phyloP scores from a whole-genome alignment of 2,888 invertebrate species.

The Eilema depressum region DNA sequence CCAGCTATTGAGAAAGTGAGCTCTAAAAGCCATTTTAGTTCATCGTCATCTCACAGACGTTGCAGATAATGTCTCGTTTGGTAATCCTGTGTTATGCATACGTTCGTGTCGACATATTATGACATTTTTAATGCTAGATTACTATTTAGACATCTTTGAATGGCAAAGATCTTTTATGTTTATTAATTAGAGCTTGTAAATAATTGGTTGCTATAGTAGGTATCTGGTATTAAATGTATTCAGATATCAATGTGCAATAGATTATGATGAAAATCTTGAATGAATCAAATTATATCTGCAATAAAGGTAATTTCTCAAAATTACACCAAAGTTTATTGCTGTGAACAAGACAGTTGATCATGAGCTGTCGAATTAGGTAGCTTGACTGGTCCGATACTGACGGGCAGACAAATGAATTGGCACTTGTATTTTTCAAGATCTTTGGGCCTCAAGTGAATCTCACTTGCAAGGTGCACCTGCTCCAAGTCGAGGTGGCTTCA shows the following conservation, averaged over 20 bases:
- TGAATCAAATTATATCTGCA: too few relatives aligned
- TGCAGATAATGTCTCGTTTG: constrained; percentile 36
- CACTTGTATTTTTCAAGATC: too few relatives aligned
- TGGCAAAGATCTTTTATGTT: background rate
- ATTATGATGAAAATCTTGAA: background rate
- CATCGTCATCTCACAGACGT: constrained; percentile 11
- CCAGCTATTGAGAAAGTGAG: constrained; percentile 14
- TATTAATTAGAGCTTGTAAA: background rate
- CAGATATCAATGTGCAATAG: background rate
- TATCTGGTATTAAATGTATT: background rate
- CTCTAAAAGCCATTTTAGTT: constrained; percentile 13
- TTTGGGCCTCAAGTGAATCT: too few relatives aligned
- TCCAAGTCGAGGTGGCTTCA: too few relatives aligned
- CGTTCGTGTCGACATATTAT: constrained; percentile 20
- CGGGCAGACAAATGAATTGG: too few relatives aligned
- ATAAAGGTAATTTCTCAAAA: too few relatives aligned
- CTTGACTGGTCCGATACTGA: too few relatives aligned
- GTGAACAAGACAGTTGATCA: too few relatives aligned
- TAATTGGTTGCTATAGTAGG: background rate
- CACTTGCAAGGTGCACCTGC: too few relatives aligned
- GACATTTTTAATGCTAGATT: constrained; percentile 3
- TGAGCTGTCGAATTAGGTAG: too few relatives aligned
- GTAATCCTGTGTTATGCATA: constrained; percentile 42
- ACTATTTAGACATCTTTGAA: constrained; percentile 4
- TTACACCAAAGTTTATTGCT: too few relatives aligned